phyloP scores from a whole-genome alignment of 2,113 vertebrate species.

The Numida meleagris region DNA sequence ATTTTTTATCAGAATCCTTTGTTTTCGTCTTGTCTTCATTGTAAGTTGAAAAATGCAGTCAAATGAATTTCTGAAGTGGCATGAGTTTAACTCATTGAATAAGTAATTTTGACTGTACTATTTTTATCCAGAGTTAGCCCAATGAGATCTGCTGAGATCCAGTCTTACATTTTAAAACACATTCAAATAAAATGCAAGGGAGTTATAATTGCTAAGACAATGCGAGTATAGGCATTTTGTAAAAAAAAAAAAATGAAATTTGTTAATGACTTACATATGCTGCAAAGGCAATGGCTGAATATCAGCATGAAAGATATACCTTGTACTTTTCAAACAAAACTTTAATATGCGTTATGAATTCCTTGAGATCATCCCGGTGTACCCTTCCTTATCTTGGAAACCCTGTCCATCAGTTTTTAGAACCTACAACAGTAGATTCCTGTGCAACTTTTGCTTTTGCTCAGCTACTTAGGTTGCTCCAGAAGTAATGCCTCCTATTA shows the following conservation, averaged over 20 bases:
- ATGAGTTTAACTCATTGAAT: background rate
- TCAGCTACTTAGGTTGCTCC: background rate
- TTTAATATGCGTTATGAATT: background rate
- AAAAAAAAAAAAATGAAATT: background rate
- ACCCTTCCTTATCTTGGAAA: background rate
- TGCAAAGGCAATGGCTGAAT: background rate
- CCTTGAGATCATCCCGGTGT: background rate
- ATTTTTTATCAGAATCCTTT: background rate
- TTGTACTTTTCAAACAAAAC: background rate
- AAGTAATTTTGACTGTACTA: background rate
- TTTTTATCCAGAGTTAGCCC: background rate
- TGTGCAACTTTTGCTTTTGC: background rate
- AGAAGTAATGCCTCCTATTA: no score
- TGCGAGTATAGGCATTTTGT: rapidly evolving
- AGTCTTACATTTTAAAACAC: background rate
- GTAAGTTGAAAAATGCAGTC: background rate
- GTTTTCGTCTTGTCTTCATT: background rate
- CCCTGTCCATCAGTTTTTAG: background rate
- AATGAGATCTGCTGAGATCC: background rate
- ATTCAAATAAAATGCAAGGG: background rate
- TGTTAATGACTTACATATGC: background rate
- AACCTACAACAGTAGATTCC: background rate
- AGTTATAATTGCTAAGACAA: background rate
- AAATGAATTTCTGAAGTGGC: background rate
- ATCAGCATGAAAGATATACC: background rate